phyloP scores from a whole-genome alignment of 2,113 vertebrate species.

The Atlantisia rogersi region DNA sequence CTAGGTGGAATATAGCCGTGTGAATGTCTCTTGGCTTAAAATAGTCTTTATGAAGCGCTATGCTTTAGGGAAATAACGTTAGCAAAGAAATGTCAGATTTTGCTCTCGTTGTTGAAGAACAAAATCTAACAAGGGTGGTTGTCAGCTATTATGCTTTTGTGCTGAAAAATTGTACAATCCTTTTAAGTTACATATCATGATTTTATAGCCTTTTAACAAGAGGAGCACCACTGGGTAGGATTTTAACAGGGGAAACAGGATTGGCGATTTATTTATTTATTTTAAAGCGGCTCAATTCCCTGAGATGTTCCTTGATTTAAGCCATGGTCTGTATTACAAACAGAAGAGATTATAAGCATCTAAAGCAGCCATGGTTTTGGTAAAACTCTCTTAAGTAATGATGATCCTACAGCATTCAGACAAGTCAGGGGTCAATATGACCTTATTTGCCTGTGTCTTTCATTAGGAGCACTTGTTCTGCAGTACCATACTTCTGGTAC shows the following conservation, averaged over 20 bases:
- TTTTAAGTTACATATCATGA: slow-evolving; percentile 68
- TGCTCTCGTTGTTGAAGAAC: neutral
- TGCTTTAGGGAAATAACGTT: slow-evolving; percentile 25
- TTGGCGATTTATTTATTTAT: slow-evolving; percentile 53
- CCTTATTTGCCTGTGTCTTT: slow-evolving; percentile 81
- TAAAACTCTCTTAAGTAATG: slow-evolving; percentile 77
- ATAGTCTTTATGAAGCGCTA: slow-evolving; percentile 45
- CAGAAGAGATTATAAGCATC: slow-evolving; percentile 61
- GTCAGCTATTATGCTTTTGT: slow-evolving; percentile 39
- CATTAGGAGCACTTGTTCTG: slow-evolving; percentile 78
- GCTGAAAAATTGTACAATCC: slow-evolving; percentile 33
- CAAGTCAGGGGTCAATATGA: slow-evolving; percentile 79
- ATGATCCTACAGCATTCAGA: slow-evolving; percentile 79
- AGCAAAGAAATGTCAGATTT: slow-evolving; percentile 56
- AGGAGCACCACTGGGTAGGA: slow-evolving; percentile 25
- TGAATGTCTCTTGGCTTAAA: neutral
- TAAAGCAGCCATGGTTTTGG: slow-evolving; percentile 46
- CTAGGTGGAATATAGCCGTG: neutral
- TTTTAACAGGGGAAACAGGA: slow-evolving; percentile 50
- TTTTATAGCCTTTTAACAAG: slow-evolving; percentile 69
- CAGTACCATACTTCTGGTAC: slow-evolving; percentile 82
- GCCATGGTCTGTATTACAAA: slow-evolving; percentile 35
- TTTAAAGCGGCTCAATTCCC: slow-evolving; percentile 65
- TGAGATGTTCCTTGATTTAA: slow-evolving; percentile 66
- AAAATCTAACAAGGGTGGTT: slow-evolving; percentile 60